Percentiles rank a stretch among this genome's conserved stretches.
These are phyloP conservation scores for Drosophila burlai DNA, from an alignment of 1,140 invertebrate species.

Conservation along the genomic window DNA sequence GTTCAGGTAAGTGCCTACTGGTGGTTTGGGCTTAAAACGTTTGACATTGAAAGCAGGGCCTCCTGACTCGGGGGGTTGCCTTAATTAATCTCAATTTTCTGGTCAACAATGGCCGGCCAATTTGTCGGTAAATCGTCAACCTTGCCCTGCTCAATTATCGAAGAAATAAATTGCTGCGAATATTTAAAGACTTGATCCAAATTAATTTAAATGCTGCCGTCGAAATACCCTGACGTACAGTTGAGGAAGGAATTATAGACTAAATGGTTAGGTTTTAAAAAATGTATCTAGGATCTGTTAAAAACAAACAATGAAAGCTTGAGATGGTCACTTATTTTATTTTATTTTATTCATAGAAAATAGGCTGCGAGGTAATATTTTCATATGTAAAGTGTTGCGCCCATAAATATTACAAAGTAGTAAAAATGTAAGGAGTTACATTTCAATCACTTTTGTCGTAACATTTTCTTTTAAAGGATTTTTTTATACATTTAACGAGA, in stretches of 20 bases:
- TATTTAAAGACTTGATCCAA: conserved; percentile 33
- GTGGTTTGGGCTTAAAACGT: background rate
- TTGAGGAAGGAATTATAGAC: background rate
- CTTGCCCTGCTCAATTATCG: conserved; percentile 57
- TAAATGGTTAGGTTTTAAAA: too few relatives aligned
- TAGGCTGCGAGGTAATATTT: too few relatives aligned
- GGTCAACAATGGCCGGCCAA: conserved; percentile 9
- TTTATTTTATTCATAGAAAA: background rate
- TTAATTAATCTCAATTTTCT: conserved; percentile 45
- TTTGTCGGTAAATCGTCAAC: conserved; percentile 37
- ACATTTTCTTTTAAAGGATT: too few relatives aligned
- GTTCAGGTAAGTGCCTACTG: background rate
- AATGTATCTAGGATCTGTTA: background rate
- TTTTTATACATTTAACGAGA: too few relatives aligned
- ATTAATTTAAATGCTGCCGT: conserved; percentile 44
- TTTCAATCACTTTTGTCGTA: too few relatives aligned
- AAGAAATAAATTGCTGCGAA: conserved; percentile 55
- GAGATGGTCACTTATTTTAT: background rate
- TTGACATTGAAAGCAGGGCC: conserved; percentile 38
- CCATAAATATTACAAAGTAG: too few relatives aligned
- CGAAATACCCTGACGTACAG: background rate
- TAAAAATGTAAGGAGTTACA: too few relatives aligned
- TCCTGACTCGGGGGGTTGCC: background rate
- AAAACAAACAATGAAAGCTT: too few relatives aligned
- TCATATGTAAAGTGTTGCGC: too few relatives aligned